Evolutionary conservation across 2,797 vertebrate species (phyloP), one percentile per base, ranked within the genome.

Genomic region (Sparidentex hasta): DNA sequence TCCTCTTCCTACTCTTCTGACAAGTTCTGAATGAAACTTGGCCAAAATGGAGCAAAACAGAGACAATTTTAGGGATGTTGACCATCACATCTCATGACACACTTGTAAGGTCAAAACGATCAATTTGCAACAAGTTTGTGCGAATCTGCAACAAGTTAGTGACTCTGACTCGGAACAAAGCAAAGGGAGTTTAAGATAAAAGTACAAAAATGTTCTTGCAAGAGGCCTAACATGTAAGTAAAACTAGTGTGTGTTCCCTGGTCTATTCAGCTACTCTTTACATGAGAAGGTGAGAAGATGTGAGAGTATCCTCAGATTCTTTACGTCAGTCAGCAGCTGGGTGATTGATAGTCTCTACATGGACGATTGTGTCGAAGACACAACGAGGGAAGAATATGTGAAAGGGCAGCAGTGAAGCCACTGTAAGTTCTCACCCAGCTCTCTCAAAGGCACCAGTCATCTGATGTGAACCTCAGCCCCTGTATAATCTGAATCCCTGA

Each of bases 401-500:
- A 82, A 72, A 66, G 38, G 56, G 51, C 62, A 51, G 62, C 43
- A 51, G 67, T 65, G 75, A 69, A 69, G 59, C 48, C 52, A 68
- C 57, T 64, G 11, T 58, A 48, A 59, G 33, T 61, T 74, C 23
- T 66, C 41, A 71, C 65, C 67, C 43, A 17, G 27, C 50, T 65
- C 54, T 62, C 58, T 74, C 50, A 80, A 83, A 84, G 76, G 72
- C 78, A 69, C 59, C 78, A 23, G 66, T 67, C 61, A 62, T 73
- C 81, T 86, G 69, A 84, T 52, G 65, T 75, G 58, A 72, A 71
- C 55, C 50, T 23, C 2, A 66, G 46, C 50, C 6, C 50, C 23
- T n/a, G 38, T 59, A 3, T 64, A n/a, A 63, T 56, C 52, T 50
- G 48, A 14, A 65, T 83, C 65, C 82, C 80, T 68, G 61, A 80